Evolutionary conservation across 2,113 vertebrate genomes (phyloP), one percentile per base, ranked within the genome.

Genomic region (Urocitellus parryii): DNA sequence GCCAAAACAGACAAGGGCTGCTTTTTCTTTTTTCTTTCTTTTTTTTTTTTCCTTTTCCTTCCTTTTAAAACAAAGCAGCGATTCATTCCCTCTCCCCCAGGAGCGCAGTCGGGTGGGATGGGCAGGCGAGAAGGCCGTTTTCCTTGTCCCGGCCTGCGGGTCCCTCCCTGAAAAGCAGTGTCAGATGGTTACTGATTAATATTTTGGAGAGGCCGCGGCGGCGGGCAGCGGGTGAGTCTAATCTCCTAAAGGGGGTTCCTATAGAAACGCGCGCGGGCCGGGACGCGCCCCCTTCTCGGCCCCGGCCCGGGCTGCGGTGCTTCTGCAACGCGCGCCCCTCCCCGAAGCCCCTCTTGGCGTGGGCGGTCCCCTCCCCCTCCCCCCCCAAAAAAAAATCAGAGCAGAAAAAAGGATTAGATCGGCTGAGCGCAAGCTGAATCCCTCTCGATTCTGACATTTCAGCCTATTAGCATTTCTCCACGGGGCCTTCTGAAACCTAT

Each of bases 401-500:
- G 90, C 95, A 96, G 96, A 96, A 96, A 97, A 97, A 95, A 96
- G 95, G 97, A 97, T 98, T 98, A 97, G 90, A 93, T 93, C 93
- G 90, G 96, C 87, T 94, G 88, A 96, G 92, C 94, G 96, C 95
- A 56, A 94, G 88, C 97, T 91, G 96, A 97, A 96, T 97, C 92
- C 96, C 95, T 91, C 95, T 97, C 93, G 95, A 94, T 97, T 96
- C 96, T 96, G 98, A 97, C 97, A 98, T 97, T 97, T 97, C 97
- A 98, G 95, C 95, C 96, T 96, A 98, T 97, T 98, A 98, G 95
- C 98, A 97, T 97, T 96, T 97, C 94, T 96, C 97, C 96, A 96
- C 81, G 83, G 97, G 95, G 92, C 96, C 92, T 97, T 96, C 90
- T 95, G 97, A 96, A 97, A 96, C 97, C 96, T 97, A 97, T 97